Percentiles rank a stretch among this genome's conserved stretches.
Conservation (phyloP, 2,797 vertebrate species). For the Perodicticus potto region DNA sequence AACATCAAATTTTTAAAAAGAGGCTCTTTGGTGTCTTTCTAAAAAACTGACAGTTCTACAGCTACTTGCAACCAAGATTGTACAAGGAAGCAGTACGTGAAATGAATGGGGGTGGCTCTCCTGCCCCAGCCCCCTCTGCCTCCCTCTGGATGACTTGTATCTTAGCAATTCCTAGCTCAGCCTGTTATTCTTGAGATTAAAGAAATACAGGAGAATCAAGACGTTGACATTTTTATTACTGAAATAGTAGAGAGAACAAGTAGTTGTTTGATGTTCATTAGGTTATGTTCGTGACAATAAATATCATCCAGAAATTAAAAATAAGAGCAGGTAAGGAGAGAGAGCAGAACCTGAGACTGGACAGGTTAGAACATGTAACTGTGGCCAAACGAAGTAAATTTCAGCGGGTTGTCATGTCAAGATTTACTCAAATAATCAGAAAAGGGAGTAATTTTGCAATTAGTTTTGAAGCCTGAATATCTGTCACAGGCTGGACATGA, state of each 20-base stretch:
- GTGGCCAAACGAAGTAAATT: not conserved
- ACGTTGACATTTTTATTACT: not conserved
- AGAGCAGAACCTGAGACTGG: not conserved
- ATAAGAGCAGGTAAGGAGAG: not conserved
- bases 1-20: not conserved
- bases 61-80: not conserved
- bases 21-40: not conserved
- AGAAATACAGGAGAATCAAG: not conserved
- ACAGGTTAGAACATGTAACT: not conserved
- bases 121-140: not conserved
- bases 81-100: not conserved
- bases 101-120: not conserved
- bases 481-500: not conserved
- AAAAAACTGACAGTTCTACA: not conserved
- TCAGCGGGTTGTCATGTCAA: not conserved
- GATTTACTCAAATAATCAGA: slow-evolving; percentile 26
- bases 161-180: not conserved
- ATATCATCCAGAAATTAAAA: slow-evolving; percentile 25
- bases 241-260: not conserved
- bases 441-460: not conserved
- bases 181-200: not conserved
- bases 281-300: not conserved
- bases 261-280: not conserved
- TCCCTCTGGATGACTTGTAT: not conserved
- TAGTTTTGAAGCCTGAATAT: slow-evolving; percentile 6